These are phyloP conservation scores for Anseranas semipalmata DNA, from an alignment of 2,113 vertebrate species.

Conservation along the genomic window DNA sequence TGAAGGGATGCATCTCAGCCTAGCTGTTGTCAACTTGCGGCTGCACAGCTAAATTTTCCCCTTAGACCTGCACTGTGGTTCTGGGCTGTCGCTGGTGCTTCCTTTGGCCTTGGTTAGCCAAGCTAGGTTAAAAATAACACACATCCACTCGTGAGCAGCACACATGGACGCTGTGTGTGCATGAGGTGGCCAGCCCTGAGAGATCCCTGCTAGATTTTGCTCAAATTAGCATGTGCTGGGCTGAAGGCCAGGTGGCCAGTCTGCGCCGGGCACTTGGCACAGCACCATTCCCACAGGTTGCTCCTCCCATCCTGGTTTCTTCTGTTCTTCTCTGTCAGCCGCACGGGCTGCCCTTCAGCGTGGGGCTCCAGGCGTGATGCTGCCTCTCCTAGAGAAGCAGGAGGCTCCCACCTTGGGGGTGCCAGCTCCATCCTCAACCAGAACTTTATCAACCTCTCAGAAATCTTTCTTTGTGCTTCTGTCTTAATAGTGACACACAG, in stretches of 20 bases:
- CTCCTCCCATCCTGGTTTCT: neutral
- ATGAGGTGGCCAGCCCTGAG: neutral
- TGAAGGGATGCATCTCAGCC: neutral
- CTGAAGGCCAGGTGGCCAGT: neutral
- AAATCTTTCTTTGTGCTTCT: neutral
- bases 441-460: neutral
- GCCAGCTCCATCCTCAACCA: neutral
- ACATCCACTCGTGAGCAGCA: neutral
- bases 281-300: neutral
- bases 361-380: neutral
- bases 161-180: neutral
- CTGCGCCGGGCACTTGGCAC: neutral
- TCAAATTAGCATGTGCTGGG: neutral
- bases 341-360: rapidly evolving
- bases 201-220: neutral
- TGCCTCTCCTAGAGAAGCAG: neutral
- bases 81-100: neutral
- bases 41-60: neutral
- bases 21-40: neutral
- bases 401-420: neutral
- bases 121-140: neutral
- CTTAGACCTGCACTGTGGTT: neutral
- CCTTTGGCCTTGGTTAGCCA: neutral
- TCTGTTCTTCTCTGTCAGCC: neutral
- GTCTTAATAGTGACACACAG: constrained; percentile 50